Conservation (phyloP, 2,888 invertebrate genomes). For the Limnephilus auricula region DNA sequence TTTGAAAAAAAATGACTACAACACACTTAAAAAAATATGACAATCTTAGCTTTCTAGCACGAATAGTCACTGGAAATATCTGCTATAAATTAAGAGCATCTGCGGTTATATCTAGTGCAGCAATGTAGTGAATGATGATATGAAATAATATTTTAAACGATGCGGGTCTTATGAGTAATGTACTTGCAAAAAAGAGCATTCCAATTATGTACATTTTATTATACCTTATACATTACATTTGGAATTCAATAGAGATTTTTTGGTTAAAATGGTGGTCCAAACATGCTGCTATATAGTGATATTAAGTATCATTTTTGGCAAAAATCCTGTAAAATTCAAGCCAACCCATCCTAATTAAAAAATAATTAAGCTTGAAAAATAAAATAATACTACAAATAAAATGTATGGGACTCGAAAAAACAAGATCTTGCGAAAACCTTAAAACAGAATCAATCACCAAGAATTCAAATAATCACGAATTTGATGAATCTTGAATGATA, state of each 20-base stretch:
- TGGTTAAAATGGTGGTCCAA: neutral
- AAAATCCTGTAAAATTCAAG: neutral
- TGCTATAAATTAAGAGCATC: neutral
- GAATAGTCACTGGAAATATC: neutral
- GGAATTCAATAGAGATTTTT: neutral
- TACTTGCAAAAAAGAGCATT: neutral
- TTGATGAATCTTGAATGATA: neutral
- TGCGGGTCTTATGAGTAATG: neutral
- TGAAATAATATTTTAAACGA: neutral
- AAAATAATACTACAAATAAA: neutral
- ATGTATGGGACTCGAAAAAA: neutral
- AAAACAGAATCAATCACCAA: neutral
- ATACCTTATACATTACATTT: neutral
- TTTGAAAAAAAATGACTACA: neutral
- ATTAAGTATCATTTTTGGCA: neutral
- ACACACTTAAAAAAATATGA: neutral
- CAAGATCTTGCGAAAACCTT: neutral
- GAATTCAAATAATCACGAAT: neutral
- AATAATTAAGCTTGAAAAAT: neutral
- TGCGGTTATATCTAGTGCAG: too few species aligned
- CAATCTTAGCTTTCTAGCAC: neutral
- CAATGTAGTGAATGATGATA: neutral
- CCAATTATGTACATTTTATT: neutral
- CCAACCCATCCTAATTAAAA: neutral
- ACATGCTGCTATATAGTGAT: neutral